Evolutionary conservation across 2,888 invertebrate species (phyloP), one percentile per base, ranked within the genome.

Genomic region (Eupithecia insigniata): DNA sequence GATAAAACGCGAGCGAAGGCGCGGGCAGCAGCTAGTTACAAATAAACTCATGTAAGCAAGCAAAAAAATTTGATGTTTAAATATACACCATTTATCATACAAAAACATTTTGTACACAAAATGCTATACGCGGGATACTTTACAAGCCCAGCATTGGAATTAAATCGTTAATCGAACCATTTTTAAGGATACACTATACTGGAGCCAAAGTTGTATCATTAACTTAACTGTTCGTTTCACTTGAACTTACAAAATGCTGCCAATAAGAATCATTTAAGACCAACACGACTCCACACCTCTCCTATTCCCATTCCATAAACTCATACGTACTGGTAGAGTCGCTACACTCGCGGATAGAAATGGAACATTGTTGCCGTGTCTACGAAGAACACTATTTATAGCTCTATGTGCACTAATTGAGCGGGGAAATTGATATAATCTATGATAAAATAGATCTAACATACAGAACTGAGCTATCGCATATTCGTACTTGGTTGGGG

Each of bases 281-380:
- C 26, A 34, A 34, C 6, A 36, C 64, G 1, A 64, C 90, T 92
- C 92, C 80, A 89, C 72, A 18, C 79, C 67, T 78, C 76, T 75
- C 26, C 0, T 76, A 81, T 79, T 72, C 70, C 85, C 76, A 79
- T 87, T 92, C 92, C 92, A 91, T 92, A 93, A 93, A 92, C 89
- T 91, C 93, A 91, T 92, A 90, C 91, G 91, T 22, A 51, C 46
- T n/a, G 46, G 46, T 90, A 91, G 90, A 90, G 91, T 88, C 90
- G 88, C 85, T 86, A 85, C 86, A 85, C 87, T 89, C 87, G 85
- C 87, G 82, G 84, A 85, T 84, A 84, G 82, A 87, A 89, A 85
- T 85, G 81, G 88, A 84, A 90, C 90, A 90, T 88, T 90, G 89
- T 89, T 34, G 64, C 64, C 36, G 22, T 62, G 62, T 62, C 62